These are phyloP conservation scores for Metridium senile DNA, from an alignment of 92 coral and sea anemone genomes.

Conservation along the genomic window DNA sequence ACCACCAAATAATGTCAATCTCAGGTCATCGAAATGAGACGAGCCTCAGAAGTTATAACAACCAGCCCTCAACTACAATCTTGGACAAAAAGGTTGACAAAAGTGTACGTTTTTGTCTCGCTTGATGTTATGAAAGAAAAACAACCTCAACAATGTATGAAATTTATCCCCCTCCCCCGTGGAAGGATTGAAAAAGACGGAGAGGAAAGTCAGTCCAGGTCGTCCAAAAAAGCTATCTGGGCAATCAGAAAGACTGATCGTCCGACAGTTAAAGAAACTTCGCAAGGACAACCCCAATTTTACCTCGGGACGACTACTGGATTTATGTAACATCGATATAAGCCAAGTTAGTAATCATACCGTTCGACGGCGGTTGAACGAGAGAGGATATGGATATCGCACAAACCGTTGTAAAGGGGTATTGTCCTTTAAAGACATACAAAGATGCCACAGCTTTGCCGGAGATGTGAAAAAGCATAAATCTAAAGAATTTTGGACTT, in stretches of 20 bases:
- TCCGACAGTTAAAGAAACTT: slow-evolving; percentile 19
- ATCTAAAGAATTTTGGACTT: slow-evolving; percentile 14
- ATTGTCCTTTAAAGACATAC: slow-evolving; percentile 20
- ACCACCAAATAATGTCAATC: no score
- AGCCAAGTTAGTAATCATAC: slow-evolving; percentile 24
- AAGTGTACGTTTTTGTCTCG: no score
- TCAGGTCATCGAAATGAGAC: no score
- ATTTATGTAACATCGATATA: not conserved
- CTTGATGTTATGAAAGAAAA: no score
- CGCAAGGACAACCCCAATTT: slow-evolving; percentile 33
- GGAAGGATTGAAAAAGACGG: not conserved
- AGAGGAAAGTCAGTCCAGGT: slow-evolving; percentile 11
- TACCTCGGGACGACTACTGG: slow-evolving; percentile 28
- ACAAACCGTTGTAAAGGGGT: slow-evolving; percentile 54
- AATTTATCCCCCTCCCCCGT: not conserved
- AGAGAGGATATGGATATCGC: slow-evolving; percentile 26
- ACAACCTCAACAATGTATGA: not conserved
- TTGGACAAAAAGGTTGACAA: not conserved
- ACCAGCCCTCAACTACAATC: no score
- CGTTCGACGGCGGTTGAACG: slow-evolving; percentile 19
- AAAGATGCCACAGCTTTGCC: slow-evolving; percentile 26
- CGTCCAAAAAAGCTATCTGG: slow-evolving; percentile 26
- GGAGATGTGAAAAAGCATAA: slow-evolving; percentile 13
- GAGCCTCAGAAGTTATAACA: no score
- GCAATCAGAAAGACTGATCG: slow-evolving; percentile 18